A percentile compares a stretch with the other conserved stretches of the same genome.
These are phyloP conservation scores for Syrmaticus mikado DNA, from an alignment of 2,113 vertebrate genomes.

Conservation along the genomic window DNA sequence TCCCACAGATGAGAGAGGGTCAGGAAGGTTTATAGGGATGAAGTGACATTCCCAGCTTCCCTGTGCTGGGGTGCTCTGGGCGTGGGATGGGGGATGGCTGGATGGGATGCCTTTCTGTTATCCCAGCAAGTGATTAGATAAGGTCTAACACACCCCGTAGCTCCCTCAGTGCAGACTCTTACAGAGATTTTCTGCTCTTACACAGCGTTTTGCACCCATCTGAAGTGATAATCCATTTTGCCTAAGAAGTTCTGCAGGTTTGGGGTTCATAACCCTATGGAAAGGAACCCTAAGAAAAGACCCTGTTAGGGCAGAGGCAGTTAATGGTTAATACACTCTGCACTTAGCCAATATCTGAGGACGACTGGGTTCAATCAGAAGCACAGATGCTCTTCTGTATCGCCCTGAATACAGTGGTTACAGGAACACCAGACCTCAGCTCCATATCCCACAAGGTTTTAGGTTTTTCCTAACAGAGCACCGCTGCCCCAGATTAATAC, in stretches of 20 bases:
- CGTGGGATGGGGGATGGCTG: not conserved
- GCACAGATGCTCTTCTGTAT: not conserved
- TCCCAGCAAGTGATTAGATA: not conserved
- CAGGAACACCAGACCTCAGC: not conserved
- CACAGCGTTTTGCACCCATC: not conserved
- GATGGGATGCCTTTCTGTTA: not conserved
- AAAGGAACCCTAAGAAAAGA: not conserved
- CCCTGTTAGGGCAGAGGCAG: not conserved
- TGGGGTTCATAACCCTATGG: not conserved
- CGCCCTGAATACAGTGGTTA: not conserved
- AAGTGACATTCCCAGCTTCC: not conserved
- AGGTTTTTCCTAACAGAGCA: not conserved
- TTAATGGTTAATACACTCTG: not conserved
- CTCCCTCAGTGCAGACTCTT: not conserved
- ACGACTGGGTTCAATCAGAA: not conserved
- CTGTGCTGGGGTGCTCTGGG: not conserved
- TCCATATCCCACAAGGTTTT: not conserved
- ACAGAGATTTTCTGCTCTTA: not conserved
- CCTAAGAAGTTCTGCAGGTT: accelerated
- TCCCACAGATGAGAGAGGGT: accelerated
- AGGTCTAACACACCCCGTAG: accelerated
- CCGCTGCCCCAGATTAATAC: not conserved
- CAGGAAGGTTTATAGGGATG: not conserved
- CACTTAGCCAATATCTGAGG: not conserved
- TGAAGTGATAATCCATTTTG: not conserved